Evolutionary conservation across 2,113 vertebrate genomes (phyloP), one percentile per base, ranked within the genome.

Genomic region (Heloderma charlesbogerti): DNA sequence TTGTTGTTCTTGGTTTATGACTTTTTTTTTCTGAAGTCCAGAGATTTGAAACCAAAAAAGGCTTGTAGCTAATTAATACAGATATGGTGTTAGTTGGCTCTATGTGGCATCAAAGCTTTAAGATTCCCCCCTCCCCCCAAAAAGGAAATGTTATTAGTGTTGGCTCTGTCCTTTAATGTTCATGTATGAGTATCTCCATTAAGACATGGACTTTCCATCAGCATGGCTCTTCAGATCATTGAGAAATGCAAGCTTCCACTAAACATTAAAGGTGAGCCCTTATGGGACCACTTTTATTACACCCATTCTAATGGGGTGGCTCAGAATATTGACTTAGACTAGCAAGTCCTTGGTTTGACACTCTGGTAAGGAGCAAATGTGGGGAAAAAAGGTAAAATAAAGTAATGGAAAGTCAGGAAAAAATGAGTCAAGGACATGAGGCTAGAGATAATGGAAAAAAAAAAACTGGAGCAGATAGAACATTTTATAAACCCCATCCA

Each of bases 331-430:
- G 54, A 25, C 29, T 60, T 83, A 15, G 16, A 84, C 40, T 54
- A 60, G 37, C 29, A 75, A 18, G 69, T 48, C 51, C n/a, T 75
- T 84, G 71, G 81, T 43, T 75, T 89, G 84, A 63, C 69, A 84
- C 69, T 89, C 40, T 75, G 45, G 72, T 63, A 78, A 88, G 43
- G 71, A 85, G 82, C 34, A 85, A 78, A 71, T 81, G 77, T 81
- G 63, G 27, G n/a, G 85, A 51, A 87, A 51, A 48, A 29, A 31
- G 25, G 43, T 77, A 37, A 85, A 77, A 67, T 20, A 75, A 37
- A 34, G 12, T 37, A 85, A n/a, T 37, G 69, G 71, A 88, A n/a
- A 78, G 22, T 7, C 6, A 37, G 40, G 40, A 37, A 83, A 7
- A 71, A 86, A 31, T 54, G 34, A 79, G 25, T 67, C 57, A 90